phyloP scores from a whole-genome alignment of 2,888 invertebrate species.

The Sialis lutaria region DNA sequence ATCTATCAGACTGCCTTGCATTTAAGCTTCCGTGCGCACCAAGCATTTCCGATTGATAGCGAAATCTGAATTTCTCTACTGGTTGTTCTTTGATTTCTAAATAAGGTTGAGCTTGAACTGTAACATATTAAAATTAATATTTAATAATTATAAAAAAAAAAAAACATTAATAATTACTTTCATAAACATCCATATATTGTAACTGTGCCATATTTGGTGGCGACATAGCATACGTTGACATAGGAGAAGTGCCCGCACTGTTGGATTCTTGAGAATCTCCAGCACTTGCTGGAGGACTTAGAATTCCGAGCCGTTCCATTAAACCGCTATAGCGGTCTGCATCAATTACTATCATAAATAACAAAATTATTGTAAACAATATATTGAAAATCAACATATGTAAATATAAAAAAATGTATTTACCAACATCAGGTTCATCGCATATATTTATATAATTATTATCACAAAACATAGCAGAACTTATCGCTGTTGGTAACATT shows the following conservation, averaged over 20 bases:
- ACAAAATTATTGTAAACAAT: not conserved
- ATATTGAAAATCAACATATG: no score
- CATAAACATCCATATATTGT: no score
- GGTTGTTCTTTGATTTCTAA: conserved; percentile 56
- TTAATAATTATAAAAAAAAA: not conserved
- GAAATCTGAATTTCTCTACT: conserved; percentile 61
- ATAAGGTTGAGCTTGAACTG: conserved; percentile 28
- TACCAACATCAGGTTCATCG: no score
- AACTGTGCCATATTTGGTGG: not conserved
- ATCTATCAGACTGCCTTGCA: conserved; percentile 39
- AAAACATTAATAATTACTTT: no score
- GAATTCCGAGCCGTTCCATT: conserved; percentile 6
- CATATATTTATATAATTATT: no score
- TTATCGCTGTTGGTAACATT: no score
- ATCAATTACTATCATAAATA: not conserved
- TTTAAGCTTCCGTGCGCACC: conserved; percentile 68
- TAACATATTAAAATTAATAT: conserved; percentile 34
- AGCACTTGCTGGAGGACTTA: conserved; percentile 12
- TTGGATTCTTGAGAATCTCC: conserved; percentile 12
- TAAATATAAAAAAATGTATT: no score
- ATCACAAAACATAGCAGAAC: no score
- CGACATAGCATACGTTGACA: conserved; percentile 9
- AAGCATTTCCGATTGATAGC: conserved; percentile 76
- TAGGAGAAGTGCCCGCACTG: conserved; percentile 12
- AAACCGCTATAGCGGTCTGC: not conserved